phyloP scores from a whole-genome alignment of 1,140 invertebrate genomes.

The Heliothis subflexa region DNA sequence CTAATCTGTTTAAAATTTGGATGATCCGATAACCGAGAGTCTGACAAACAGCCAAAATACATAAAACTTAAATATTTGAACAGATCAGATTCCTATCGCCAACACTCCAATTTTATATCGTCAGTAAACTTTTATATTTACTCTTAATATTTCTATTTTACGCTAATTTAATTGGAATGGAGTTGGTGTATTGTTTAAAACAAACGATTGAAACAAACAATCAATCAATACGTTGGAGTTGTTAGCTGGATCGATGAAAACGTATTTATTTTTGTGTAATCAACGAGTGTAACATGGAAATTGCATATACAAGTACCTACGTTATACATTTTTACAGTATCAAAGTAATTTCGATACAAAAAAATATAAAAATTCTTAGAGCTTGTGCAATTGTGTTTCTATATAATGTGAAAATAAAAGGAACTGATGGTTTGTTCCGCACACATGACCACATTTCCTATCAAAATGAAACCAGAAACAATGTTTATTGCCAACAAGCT shows the following conservation, averaged over 20 bases:
- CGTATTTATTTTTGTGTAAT: not conserved
- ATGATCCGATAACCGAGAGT: conserved; percentile 4
- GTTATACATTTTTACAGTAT: no score
- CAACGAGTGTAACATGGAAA: not conserved
- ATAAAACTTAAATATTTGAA: conserved; percentile 37
- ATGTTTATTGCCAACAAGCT: not conserved
- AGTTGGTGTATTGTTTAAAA: conserved; percentile 28
- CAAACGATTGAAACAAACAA: conserved; percentile 13
- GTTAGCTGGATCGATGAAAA: conserved; percentile 10
- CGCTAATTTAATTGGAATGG: conserved; percentile 30
- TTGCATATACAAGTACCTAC: no score
- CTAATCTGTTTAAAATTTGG: conserved; percentile 19
- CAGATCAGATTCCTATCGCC: conserved; percentile 21
- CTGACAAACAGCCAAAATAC: conserved; percentile 10
- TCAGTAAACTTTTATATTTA: conserved; percentile 40
- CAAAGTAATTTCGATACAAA: no score
- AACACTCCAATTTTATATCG: conserved; percentile 39
- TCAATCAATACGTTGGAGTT: conserved; percentile 7
- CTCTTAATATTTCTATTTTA: conserved; percentile 38
- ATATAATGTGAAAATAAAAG: no score
- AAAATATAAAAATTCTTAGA: no score
- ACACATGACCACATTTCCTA: no score
- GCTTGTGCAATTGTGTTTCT: no score
- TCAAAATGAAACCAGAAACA: no score
- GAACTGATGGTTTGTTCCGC: no score